Conservation (phyloP, 2,888 invertebrate species). For the Aleiodes alternator region DNA sequence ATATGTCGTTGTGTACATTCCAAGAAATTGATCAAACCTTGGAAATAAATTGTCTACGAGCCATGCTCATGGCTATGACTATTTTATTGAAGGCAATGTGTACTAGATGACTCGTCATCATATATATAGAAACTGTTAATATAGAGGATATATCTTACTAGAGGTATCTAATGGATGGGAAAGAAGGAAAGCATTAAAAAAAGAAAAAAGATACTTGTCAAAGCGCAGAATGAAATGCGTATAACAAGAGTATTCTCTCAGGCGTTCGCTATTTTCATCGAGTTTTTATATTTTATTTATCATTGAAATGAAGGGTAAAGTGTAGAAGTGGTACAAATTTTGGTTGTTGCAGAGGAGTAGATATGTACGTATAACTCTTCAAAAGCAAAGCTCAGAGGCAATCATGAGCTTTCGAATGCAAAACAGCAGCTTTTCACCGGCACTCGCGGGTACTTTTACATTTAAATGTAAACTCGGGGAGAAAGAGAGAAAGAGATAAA, state of each 20-base stretch:
- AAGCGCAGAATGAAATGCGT: constrained; percentile 1
- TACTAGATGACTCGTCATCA: no score
- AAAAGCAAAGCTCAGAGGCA: constrained; percentile 76
- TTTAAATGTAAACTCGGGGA: constrained; percentile 76
- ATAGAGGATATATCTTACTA: not conserved
- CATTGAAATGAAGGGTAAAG: constrained; percentile 30
- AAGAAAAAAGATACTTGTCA: not conserved
- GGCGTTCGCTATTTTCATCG: not conserved
- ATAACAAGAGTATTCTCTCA: constrained; percentile 14
- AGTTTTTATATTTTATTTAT: constrained; percentile 18
- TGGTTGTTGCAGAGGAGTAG: constrained; percentile 44
- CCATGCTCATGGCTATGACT: constrained; percentile 4
- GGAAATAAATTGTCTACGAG: constrained; percentile 7
- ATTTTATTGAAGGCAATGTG: constrained; percentile 12
- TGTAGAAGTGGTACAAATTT: constrained; percentile 42
- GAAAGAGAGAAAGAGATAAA: constrained; percentile 65
- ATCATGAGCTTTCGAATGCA: constrained; percentile 76
- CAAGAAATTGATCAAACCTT: constrained; percentile 31
- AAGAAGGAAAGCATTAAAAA: not conserved
- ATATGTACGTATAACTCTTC: constrained; percentile 59
- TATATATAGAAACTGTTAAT: not conserved
- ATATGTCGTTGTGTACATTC: constrained; percentile 39
- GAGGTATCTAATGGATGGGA: not conserved
- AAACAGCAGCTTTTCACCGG: constrained; percentile 72
- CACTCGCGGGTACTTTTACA: constrained; percentile 72